Conservation (phyloP, 2,888 invertebrate species). For the Cerceris ruficornis region DNA sequence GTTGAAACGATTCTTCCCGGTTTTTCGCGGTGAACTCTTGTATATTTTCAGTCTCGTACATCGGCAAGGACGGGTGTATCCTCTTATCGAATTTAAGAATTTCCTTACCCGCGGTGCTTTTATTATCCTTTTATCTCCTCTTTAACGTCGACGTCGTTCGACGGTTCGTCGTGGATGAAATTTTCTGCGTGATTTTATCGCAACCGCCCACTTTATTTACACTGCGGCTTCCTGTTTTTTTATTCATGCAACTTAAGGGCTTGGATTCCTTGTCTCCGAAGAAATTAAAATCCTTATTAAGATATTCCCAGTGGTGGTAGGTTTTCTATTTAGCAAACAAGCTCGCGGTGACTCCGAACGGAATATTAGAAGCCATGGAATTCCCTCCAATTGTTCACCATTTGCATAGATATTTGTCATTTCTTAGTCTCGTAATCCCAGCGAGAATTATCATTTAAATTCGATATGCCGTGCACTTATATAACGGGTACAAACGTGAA, state of each 20-base stretch:
- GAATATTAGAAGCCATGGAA: slow-evolving; percentile 1
- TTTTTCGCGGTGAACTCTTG: slow-evolving; percentile 7
- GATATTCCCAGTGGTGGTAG: background rate
- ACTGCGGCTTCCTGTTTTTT: background rate
- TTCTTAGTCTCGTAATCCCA: slow-evolving; percentile 7
- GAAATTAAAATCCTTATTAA: slow-evolving; percentile 20
- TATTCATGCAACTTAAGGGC: background rate
- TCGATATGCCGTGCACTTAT: background rate
- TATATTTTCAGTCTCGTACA: slow-evolving; percentile 1
- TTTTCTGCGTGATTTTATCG: slow-evolving; percentile 1
- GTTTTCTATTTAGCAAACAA: slow-evolving; percentile 4
- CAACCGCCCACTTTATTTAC: background rate
- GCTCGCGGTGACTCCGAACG: background rate
- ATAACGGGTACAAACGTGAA: background rate
- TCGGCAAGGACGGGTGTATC: background rate
- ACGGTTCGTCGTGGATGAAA: background rate
- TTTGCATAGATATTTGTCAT: slow-evolving; percentile 29
- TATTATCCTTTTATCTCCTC: no score
- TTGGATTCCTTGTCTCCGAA: background rate
- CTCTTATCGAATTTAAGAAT: background rate
- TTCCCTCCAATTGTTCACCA: slow-evolving; percentile 7
- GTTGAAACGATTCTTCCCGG: slow-evolving; percentile 2
- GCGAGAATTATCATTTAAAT: slow-evolving; percentile 17
- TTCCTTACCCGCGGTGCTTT: background rate
- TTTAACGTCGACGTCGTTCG: no score